Evolutionary conservation across 2,797 vertebrate genomes (phyloP), one percentile per base, ranked within the genome.

Genomic region (Psittacula echo): DNA sequence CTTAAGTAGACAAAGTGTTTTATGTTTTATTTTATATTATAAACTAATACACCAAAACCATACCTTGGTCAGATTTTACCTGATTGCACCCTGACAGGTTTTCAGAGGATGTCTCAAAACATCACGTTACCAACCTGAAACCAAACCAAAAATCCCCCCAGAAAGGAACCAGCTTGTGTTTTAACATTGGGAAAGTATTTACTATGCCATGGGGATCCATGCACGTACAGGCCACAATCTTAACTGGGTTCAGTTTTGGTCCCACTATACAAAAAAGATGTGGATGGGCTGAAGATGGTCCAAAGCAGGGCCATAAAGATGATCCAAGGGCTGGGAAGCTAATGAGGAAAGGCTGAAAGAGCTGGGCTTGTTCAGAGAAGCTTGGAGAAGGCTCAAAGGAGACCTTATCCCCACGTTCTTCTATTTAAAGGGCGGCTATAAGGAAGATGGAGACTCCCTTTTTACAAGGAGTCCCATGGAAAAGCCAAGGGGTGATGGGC

Each of bases 211-310:
- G 20, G 34, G 4, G 18, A n/a, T 8, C 19, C 8, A 7, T 1
- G 10, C 7, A n/a, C 0, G 1, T 2, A 18, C 27, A 51, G 48
- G n/a, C 6, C 39, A 45, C 27, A n/a, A 2, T 5, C 27, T 44
- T 22, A 6, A 29, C 23, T 34, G 39, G 3, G n/a, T 11, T 37
- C 56, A 37, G n/a, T 24, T 37, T 60, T 37, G n/a, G 56, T 60
- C 23, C n/a, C 56, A 17, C 23, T 37, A 11, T 24, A 37, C 56
- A 37, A 37, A 37, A 60, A 24, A 37, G 23, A 24, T 17, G 56
- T 34, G 56, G 23, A 60, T 24, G 20, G 53, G 53, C 53, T n/a
- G 53, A 21, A 56, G 30, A 56, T 13, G 56, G 56, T 37, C n/a
- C 56, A 58, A n/a, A 24, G 14, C 10, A 58, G 56, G 14, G 15